phyloP scores from a whole-genome alignment of 2,797 vertebrate species.

The Coregonus sp. region DNA sequence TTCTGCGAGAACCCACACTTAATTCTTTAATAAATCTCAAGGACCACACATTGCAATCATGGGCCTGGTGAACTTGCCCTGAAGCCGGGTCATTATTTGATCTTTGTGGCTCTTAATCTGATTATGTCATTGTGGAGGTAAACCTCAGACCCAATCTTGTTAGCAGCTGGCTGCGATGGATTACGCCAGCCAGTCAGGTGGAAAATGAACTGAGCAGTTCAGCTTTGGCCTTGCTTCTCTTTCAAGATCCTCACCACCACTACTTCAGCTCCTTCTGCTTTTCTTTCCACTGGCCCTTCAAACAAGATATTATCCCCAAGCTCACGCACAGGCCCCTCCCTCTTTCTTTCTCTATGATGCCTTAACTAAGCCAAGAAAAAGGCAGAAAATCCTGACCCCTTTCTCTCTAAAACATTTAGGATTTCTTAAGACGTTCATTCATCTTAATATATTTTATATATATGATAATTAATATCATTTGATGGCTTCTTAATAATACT shows the following conservation, averaged over 20 bases:
- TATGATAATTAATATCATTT: constrained; percentile 33
- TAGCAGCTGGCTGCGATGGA: constrained; percentile 99
- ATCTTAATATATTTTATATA: constrained; percentile 28
- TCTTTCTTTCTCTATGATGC: constrained; percentile 69
- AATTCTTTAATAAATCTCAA: constrained; percentile 96
- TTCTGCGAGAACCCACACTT: constrained; percentile 73
- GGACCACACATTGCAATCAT: constrained; percentile 99
- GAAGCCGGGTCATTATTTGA: constrained; percentile 99
- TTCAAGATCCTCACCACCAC: constrained; percentile 87
- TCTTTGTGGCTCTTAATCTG: constrained; percentile 99
- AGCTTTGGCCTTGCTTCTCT: constrained; percentile 98
- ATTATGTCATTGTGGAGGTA: constrained; percentile 99
- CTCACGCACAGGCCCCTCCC: constrained; percentile 53
- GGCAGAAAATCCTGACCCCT: constrained; percentile 62
- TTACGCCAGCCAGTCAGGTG: constrained; percentile 98
- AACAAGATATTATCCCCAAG: constrained; percentile 90
- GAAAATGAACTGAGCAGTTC: constrained; percentile 99
- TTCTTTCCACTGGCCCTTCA: constrained; percentile 82
- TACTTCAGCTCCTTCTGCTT: constrained; percentile 86
- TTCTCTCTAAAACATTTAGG: constrained; percentile 63
- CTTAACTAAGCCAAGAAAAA: constrained; percentile 75
- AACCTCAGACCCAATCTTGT: constrained; percentile 99
- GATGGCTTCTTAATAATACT: constrained; percentile 32
- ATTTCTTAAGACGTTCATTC: constrained; percentile 52
- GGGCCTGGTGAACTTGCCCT: constrained; percentile 98